Evolutionary conservation across 2,888 invertebrate species (phyloP).

Genomic region (Erebia aethiops): DNA sequence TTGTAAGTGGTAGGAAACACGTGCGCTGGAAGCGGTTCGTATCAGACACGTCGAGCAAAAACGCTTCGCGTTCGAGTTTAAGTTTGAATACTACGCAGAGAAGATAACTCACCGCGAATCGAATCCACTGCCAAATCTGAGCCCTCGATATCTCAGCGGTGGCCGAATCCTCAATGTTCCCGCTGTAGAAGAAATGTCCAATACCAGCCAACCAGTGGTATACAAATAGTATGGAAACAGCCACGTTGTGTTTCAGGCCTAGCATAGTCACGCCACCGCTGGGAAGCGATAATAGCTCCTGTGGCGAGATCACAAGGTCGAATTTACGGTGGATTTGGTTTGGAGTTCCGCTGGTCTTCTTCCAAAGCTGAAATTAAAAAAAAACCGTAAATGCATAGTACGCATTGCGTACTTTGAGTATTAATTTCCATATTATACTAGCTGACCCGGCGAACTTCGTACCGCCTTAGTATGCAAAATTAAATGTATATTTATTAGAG

Average conservation of each 20-base stretch:
- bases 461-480: too few relatives aligned
- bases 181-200: constrained; percentile 86
- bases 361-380: constrained; percentile 69
- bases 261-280: constrained; percentile 84
- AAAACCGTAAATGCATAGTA: background rate
- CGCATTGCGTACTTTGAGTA: too few relatives aligned
- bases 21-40: too few relatives aligned
- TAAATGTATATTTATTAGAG: too few relatives aligned
- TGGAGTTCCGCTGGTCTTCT: constrained; percentile 66
- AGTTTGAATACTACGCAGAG: too few relatives aligned
- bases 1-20: too few relatives aligned
- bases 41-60: too few relatives aligned
- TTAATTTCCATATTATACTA: too few relatives aligned
- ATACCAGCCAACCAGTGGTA: constrained; percentile 87
- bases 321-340: constrained; percentile 80
- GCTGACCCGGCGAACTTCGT: too few relatives aligned
- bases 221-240: constrained; percentile 86
- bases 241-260: constrained; percentile 85
- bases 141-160: constrained; percentile 89
- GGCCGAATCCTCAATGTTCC: constrained; percentile 88
- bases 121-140: constrained; percentile 88
- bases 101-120: constrained; percentile 77
- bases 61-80: too few relatives aligned
- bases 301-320: constrained; percentile 62
- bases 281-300: constrained; percentile 83